phyloP scores from a whole-genome alignment of 2,113 vertebrate species.

The Xiphophorus maculatus region DNA sequence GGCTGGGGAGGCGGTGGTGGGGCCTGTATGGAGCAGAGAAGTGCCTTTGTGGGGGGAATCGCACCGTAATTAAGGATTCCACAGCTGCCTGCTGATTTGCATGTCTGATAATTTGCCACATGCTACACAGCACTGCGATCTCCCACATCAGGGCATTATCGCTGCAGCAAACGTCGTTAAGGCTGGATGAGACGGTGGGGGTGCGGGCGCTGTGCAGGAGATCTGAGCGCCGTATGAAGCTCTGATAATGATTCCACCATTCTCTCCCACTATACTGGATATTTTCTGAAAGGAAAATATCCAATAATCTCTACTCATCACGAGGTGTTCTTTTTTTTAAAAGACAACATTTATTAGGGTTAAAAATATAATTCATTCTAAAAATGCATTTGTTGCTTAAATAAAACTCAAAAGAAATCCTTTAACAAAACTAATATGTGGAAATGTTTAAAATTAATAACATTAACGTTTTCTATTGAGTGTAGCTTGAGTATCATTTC shows the following conservation, averaged over 20 bases:
- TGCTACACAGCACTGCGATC: slow-evolving; percentile 66
- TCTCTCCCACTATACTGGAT: not conserved
- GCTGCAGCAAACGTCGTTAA: slow-evolving; percentile 72
- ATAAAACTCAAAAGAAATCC: not conserved
- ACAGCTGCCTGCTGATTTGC: slow-evolving; percentile 81
- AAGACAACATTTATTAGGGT: not conserved
- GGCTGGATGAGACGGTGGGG: slow-evolving; percentile 52
- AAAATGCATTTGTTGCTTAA: not conserved
- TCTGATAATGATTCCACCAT: slow-evolving; percentile 22
- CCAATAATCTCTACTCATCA: slow-evolving; percentile 2
- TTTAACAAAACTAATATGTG: not conserved
- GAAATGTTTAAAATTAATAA: not conserved
- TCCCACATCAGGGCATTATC: slow-evolving; percentile 70
- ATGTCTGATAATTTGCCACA: slow-evolving; percentile 81
- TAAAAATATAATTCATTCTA: not conserved
- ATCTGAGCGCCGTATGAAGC: slow-evolving; percentile 40
- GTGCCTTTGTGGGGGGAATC: slow-evolving; percentile 72
- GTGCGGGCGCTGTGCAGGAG: slow-evolving; percentile 54
- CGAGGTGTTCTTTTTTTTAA: not conserved
- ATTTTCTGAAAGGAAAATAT: not conserved
- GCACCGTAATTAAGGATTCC: slow-evolving; percentile 76
- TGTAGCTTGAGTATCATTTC: not conserved
- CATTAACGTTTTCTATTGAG: not conserved
- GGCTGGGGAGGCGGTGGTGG: slow-evolving; percentile 14
- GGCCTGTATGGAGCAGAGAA: slow-evolving; percentile 41